Percentiles rank a stretch among this genome's conserved stretches.
These are phyloP conservation scores for Deroplatys truncata DNA, from an alignment of 2,888 invertebrate species.

Conservation along the genomic window DNA sequence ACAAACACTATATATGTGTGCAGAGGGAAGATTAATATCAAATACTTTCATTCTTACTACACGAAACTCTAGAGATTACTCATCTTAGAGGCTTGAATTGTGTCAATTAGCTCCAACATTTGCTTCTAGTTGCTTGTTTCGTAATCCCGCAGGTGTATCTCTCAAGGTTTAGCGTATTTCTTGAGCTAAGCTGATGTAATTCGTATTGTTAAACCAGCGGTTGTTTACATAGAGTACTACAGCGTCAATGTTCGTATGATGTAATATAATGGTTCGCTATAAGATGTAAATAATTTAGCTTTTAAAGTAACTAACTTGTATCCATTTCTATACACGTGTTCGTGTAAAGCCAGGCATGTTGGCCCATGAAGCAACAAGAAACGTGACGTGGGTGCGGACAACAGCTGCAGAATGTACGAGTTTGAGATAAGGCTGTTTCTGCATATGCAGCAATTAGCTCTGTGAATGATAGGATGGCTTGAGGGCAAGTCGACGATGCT, in stretches of 20 bases:
- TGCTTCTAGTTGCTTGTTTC: too few species aligned
- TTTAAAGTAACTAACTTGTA: not conserved
- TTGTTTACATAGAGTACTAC: not conserved
- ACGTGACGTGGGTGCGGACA: not conserved
- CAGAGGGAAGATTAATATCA: too few species aligned
- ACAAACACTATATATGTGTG: too few species aligned
- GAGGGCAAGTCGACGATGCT: too few species aligned
- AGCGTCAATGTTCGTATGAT: not conserved
- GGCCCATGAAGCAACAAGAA: not conserved
- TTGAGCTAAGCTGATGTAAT: not conserved
- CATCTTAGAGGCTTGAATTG: too few species aligned
- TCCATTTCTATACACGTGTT: not conserved
- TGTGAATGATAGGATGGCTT: too few species aligned
- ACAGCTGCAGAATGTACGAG: not conserved
- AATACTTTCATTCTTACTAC: too few species aligned
- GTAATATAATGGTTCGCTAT: not conserved
- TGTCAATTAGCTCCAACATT: too few species aligned
- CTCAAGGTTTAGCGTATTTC: not conserved
- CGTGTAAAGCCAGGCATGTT: not conserved
- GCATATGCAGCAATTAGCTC: too few species aligned
- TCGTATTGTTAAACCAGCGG: not conserved
- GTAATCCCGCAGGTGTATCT: not conserved
- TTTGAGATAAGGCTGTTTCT: too few species aligned
- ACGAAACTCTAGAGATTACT: too few species aligned
- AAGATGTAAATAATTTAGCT: not conserved